Conservation (phyloP, 2,113 vertebrate species). For the Pluvialis apricaria region DNA sequence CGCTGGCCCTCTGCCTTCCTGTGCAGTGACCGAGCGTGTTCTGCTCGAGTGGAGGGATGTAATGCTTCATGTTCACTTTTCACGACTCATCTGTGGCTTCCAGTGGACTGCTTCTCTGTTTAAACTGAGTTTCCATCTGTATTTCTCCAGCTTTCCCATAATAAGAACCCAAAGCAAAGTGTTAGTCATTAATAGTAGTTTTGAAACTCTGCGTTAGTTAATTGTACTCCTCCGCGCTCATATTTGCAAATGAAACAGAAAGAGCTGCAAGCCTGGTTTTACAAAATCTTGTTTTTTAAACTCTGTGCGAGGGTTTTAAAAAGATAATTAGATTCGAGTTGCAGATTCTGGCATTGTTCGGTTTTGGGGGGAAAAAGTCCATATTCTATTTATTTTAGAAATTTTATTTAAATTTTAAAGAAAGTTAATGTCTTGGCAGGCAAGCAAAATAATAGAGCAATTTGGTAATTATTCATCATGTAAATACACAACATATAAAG, state of each 20-base stretch:
- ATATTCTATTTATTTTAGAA: background rate
- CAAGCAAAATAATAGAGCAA: background rate
- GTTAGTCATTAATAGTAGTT: background rate
- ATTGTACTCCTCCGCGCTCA: background rate
- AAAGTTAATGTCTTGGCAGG: background rate
- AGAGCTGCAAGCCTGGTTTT: background rate
- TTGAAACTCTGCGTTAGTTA: background rate
- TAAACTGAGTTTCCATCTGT: background rate
- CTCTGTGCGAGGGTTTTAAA: background rate
- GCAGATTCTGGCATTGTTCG: background rate
- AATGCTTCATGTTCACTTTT: background rate
- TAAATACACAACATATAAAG: background rate
- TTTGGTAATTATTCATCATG: background rate
- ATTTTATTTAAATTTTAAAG: background rate
- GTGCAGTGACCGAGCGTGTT: accelerated
- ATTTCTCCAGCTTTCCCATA: background rate
- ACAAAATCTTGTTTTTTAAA: background rate
- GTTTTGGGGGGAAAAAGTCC: accelerated
- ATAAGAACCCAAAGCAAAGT: background rate
- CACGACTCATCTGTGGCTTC: accelerated
- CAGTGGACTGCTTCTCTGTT: background rate
- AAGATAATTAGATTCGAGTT: background rate
- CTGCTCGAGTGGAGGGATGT: background rate
- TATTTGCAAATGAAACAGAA: background rate
- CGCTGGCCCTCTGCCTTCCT: background rate